phyloP scores from a whole-genome alignment of 2,113 vertebrate genomes.

The Cnemophilus loriae region DNA sequence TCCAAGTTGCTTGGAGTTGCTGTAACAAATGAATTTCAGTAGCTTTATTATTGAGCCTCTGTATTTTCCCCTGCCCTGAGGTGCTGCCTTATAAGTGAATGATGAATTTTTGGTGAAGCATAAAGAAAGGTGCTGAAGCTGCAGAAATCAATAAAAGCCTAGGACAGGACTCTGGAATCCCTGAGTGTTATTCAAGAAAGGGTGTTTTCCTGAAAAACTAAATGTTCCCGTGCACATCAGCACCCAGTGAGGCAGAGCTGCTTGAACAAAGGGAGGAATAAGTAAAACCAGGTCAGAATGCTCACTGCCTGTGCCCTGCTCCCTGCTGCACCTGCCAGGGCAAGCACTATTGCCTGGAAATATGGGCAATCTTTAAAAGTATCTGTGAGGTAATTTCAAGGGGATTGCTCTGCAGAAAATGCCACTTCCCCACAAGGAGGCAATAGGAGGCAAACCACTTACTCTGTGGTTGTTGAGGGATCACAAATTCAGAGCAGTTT shows the following conservation, averaged over 20 bases:
- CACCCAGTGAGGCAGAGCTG: neutral
- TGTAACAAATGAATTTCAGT: neutral
- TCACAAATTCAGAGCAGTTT: neutral
- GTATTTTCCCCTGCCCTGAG: neutral
- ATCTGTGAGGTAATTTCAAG: neutral
- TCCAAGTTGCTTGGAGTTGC: neutral
- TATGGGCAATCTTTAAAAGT: neutral
- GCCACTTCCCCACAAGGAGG: neutral
- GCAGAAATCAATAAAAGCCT: neutral
- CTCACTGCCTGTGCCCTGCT: neutral
- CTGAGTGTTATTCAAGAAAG: neutral
- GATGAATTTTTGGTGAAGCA: neutral
- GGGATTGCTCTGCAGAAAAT: neutral
- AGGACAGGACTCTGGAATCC: neutral
- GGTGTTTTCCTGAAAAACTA: neutral
- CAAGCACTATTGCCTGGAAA: neutral
- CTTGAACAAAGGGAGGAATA: neutral
- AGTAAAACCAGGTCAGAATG: neutral
- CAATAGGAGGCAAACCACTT: neutral
- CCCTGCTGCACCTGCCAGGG: neutral
- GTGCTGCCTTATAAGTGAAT: neutral
- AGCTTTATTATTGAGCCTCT: neutral
- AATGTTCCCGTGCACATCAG: neutral
- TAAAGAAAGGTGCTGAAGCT: neutral
- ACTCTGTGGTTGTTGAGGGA: neutral